Evolutionary conservation across 2,797 vertebrate genomes (phyloP).

Genomic region (Phaenicophaeus curvirostris): DNA sequence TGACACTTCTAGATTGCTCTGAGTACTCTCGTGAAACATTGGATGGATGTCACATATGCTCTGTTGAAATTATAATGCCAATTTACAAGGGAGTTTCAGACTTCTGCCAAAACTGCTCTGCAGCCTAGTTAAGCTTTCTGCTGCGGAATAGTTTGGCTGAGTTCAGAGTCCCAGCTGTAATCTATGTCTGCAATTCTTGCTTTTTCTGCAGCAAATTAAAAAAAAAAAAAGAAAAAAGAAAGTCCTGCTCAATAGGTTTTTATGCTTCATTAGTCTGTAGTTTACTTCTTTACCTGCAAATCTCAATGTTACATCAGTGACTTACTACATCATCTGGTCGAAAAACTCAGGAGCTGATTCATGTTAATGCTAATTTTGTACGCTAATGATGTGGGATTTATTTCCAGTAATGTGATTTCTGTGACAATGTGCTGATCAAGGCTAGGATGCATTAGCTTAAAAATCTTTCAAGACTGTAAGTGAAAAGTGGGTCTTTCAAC

Average conservation of each 20-base stretch:
- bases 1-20: not conserved
- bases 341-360: not conserved
- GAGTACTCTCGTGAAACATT: not conserved
- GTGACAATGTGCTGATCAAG: not conserved
- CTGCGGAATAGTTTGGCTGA: not conserved
- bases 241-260: not conserved
- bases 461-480: not conserved
- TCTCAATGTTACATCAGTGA: not conserved
- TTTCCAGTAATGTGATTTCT: not conserved
- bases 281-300: not conserved
- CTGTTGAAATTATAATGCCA: conserved; percentile 2
- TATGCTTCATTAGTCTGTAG: not conserved
- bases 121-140: not conserved
- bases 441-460: not conserved
- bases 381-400: not conserved
- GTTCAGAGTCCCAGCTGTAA: not conserved
- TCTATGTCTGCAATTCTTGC: not conserved
- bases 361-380: not conserved
- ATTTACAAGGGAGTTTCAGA: not conserved
- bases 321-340: not conserved
- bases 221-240: not conserved
- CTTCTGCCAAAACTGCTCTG: conserved; percentile 23
- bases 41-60: not conserved
- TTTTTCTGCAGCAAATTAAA: not conserved
- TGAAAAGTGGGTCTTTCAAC: not conserved